Evolutionary conservation across 2,888 invertebrate species (phyloP).

Genomic region (Drosophila cyrtoloma): DNA sequence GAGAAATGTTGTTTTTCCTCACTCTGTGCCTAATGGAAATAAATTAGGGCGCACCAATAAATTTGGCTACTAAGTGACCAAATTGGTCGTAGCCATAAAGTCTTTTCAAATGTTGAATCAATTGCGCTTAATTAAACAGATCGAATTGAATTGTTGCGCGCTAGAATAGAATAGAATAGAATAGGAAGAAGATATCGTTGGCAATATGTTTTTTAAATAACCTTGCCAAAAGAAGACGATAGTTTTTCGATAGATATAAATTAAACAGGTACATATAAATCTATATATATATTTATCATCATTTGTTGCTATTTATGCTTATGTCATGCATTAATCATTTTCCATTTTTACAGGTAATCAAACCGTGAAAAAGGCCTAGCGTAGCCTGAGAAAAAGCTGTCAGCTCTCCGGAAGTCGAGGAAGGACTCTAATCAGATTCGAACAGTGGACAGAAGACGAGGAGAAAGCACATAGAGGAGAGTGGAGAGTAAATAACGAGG

Average conservation of each 20-base stretch:
- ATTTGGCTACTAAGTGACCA: constrained; percentile 11
- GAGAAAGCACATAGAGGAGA: neutral
- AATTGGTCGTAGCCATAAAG: constrained; percentile 17
- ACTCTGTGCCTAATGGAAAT: constrained; percentile 5
- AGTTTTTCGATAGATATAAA: neutral
- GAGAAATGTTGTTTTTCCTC: constrained; percentile 34
- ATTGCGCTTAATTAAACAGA: constrained; percentile 39
- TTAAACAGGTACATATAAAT: neutral
- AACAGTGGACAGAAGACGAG: constrained; percentile 32
- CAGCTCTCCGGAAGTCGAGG: constrained; percentile 52
- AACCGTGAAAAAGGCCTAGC: constrained; percentile 59
- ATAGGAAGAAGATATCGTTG: neutral
- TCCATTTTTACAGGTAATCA: constrained; percentile 55
- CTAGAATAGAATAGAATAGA: neutral
- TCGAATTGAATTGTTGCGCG: neutral
- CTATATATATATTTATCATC: neutral
- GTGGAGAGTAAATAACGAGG: neutral
- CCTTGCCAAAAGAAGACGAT: neutral
- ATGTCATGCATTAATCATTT: neutral
- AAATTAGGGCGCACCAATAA: constrained; percentile 18
- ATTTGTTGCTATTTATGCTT: neutral
- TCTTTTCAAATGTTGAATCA: constrained; percentile 4
- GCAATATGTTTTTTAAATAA: neutral
- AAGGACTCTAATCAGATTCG: constrained; percentile 34
- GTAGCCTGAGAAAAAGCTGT: constrained; percentile 62